A percentile compares a stretch with the other conserved stretches of the same genome.
phyloP scores from a whole-genome alignment of 2,888 invertebrate species.

The Quadriops clusia region DNA sequence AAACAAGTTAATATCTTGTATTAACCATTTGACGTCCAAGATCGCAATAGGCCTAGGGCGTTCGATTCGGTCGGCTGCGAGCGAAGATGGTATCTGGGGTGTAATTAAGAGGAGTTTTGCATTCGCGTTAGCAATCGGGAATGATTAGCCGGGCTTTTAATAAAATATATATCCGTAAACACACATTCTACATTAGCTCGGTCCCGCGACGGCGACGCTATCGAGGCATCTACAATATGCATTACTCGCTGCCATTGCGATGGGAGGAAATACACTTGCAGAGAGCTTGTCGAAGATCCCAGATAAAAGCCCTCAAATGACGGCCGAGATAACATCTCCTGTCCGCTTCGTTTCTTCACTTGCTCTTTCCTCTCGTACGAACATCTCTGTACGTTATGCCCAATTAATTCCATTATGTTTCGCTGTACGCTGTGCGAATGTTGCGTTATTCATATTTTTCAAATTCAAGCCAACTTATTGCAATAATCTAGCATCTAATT shows the following conservation, averaged over 20 bases:
- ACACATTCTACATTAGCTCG: constrained; percentile 24
- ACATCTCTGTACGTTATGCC: constrained; percentile 17
- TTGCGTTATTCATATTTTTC: too few relatives aligned
- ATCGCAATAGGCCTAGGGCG: too few relatives aligned
- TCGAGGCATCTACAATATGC: constrained; percentile 24
- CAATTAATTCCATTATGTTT: constrained; percentile 23
- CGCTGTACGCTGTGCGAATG: too few relatives aligned
- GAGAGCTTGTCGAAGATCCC: constrained; percentile 28
- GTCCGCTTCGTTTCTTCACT: not conserved
- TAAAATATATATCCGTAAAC: constrained; percentile 25
- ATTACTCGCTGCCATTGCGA: constrained; percentile 25
- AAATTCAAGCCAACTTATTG: too few relatives aligned
- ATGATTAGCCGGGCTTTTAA: constrained; percentile 23
- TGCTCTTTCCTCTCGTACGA: constrained; percentile 14
- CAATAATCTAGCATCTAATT: too few relatives aligned
- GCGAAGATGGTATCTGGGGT: constrained; percentile 17
- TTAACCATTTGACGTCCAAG: too few relatives aligned
- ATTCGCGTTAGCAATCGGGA: constrained; percentile 21
- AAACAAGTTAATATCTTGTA: too few relatives aligned
- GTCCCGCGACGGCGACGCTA: constrained; percentile 21
- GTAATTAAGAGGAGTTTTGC: constrained; percentile 22
- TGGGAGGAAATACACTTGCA: constrained; percentile 32
- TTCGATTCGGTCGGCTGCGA: too few relatives aligned
- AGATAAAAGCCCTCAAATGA: constrained; percentile 22
- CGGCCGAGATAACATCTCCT: not conserved